These are phyloP conservation scores for Anguilla japonica DNA, from an alignment of 2,113 vertebrate species.

Conservation along the genomic window DNA sequence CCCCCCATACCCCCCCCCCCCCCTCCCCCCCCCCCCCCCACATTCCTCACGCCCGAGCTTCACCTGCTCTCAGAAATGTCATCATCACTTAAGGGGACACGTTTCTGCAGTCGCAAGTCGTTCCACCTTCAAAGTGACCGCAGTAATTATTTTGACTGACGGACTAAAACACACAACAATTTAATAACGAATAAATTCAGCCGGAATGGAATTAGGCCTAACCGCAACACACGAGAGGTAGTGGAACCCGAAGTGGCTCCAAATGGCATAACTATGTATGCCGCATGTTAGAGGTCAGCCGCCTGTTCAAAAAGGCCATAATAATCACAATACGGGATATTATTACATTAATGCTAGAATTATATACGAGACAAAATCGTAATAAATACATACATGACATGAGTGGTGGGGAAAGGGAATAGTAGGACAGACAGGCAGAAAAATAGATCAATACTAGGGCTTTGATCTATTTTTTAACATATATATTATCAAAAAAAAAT, in stretches of 20 bases:
- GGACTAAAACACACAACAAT: constrained; percentile 11
- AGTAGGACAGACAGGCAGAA: not conserved
- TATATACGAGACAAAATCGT: not conserved
- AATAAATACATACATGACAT: not conserved
- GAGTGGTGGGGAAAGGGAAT: not conserved
- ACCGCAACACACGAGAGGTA: not conserved
- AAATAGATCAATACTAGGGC: not conserved
- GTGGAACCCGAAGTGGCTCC: not conserved
- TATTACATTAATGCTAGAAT: not conserved
- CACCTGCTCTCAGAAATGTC: not conserved
- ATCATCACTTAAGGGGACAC: not conserved
- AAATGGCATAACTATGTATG: no score
- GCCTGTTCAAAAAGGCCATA: not conserved
- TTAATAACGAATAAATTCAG: constrained; percentile 15
- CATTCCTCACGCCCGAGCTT: not conserved
- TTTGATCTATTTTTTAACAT: not conserved
- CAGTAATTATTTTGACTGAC: constrained; percentile 11
- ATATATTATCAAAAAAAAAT: no score
- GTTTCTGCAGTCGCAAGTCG: not conserved
- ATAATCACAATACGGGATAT: not conserved
- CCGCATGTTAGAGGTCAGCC: not conserved
- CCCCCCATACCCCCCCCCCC: not conserved
- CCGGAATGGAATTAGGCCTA: constrained; percentile 17
- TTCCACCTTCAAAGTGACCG: constrained; percentile 18
- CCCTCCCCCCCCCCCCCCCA: not conserved